Conservation (phyloP, 2,888 invertebrate species). For the Pterostichus madidus region DNA sequence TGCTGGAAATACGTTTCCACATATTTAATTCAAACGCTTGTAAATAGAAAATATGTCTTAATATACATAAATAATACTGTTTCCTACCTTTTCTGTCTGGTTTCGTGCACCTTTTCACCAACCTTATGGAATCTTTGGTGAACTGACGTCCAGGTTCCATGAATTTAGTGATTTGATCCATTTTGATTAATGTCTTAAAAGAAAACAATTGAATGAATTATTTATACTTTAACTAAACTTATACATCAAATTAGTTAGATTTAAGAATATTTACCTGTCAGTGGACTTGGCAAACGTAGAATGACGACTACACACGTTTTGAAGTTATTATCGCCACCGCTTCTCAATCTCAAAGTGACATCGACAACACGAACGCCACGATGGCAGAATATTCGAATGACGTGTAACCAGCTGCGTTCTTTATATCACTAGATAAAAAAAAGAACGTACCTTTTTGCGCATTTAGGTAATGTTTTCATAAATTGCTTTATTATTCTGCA, state of each 20-base stretch:
- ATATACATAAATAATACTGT: not conserved
- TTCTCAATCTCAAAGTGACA: slow-evolving; percentile 49
- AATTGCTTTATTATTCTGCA: too few relatives aligned
- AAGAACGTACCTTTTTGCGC: slow-evolving; percentile 16
- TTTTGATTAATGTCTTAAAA: slow-evolving; percentile 76
- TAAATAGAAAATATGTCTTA: not conserved
- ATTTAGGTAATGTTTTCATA: not conserved
- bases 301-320: slow-evolving; percentile 35
- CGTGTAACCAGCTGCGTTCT: slow-evolving; percentile 65
- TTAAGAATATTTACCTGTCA: slow-evolving; percentile 60
- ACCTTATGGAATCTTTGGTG: slow-evolving; percentile 97
- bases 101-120: slow-evolving; percentile 99
- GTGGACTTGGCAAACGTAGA: slow-evolving; percentile 53
- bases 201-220: slow-evolving; percentile 55
- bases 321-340: slow-evolving; percentile 53
- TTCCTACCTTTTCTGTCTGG: slow-evolving; percentile 96
- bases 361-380: slow-evolving; percentile 67
- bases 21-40: not conserved
- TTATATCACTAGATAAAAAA: not conserved
- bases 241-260: slow-evolving; percentile 38
- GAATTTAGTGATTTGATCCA: slow-evolving; percentile 98
- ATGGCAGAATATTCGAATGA: slow-evolving; percentile 67
- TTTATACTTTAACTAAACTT: slow-evolving; percentile 31
- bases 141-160: slow-evolving; percentile 98
- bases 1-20: not conserved